phyloP scores from a whole-genome alignment of 2,113 vertebrate genomes.

The Nymphicus hollandicus region DNA sequence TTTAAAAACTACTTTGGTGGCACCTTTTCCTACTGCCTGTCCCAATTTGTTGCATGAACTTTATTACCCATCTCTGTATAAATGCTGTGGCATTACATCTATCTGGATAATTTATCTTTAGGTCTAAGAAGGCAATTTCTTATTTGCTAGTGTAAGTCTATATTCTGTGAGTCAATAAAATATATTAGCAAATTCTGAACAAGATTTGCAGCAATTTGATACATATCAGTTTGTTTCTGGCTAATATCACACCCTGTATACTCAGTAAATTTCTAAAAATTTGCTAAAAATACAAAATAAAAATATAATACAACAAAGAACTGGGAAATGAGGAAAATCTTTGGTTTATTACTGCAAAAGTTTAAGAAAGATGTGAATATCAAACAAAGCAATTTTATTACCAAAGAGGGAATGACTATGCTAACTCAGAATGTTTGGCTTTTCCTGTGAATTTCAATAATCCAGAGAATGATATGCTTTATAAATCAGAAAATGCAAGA shows the following conservation, averaged over 20 bases:
- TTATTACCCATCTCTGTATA: background rate
- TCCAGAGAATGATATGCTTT: background rate
- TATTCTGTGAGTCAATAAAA: background rate
- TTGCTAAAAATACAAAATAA: background rate
- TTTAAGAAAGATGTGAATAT: background rate
- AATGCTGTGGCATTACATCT: background rate
- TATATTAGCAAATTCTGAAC: background rate
- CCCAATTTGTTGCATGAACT: background rate
- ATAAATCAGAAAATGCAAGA: background rate
- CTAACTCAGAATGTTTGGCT: background rate
- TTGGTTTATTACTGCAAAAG: background rate
- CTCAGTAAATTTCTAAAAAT: background rate
- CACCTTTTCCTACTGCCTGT: background rate
- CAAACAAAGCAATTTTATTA: background rate
- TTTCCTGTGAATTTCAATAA: background rate
- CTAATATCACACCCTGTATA: background rate
- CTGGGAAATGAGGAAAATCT: background rate
- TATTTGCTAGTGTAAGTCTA: background rate
- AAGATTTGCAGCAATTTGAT: background rate
- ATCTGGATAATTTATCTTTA: background rate
- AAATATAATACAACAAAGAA: background rate
- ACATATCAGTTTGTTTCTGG: background rate
- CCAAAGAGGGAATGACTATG: background rate
- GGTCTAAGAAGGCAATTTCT: background rate
- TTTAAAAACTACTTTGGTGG: background rate